Evolutionary conservation across 2,888 invertebrate species (phyloP).

Genomic region (Cephus sareptanus): DNA sequence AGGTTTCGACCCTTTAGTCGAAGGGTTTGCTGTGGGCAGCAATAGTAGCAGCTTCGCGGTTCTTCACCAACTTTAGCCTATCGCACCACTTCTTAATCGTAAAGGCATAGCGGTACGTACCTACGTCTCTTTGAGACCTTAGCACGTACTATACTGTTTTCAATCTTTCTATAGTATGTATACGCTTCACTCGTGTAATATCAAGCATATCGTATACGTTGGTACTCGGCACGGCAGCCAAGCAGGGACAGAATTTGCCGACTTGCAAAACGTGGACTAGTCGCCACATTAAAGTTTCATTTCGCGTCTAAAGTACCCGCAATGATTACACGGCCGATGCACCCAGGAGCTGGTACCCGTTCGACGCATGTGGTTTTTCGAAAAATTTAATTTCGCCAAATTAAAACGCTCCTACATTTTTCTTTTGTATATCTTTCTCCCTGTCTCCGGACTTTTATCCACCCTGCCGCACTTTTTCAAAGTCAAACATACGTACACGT

Average conservation of each 20-base stretch:
- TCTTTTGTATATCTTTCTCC: neutral
- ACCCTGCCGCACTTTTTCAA: neutral
- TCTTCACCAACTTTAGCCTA: neutral
- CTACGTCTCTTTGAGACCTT: neutral
- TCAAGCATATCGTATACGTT: neutral
- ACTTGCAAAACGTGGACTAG: slow-evolving; percentile 21
- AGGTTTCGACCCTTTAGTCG: neutral
- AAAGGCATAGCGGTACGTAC: neutral
- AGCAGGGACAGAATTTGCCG: slow-evolving; percentile 11
- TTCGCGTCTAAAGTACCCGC: slow-evolving; percentile 32
- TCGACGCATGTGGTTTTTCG: neutral
- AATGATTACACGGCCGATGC: slow-evolving; percentile 42
- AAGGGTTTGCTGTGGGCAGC: neutral
- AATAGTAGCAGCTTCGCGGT: neutral
- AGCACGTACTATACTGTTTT: neutral
- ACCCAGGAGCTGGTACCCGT: neutral
- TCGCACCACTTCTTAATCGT: neutral
- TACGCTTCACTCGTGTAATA: neutral
- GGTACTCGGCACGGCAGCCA: neutral
- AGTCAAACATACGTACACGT: neutral
- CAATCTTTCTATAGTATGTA: neutral
- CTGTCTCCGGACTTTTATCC: neutral
- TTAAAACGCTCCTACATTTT: slow-evolving; percentile 17
- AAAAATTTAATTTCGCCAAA: slow-evolving; percentile 27
- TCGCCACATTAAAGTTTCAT: slow-evolving; percentile 36